Evolutionary conservation across 2,113 vertebrate genomes (phyloP).

Genomic region (Amphiprion ocellaris): DNA sequence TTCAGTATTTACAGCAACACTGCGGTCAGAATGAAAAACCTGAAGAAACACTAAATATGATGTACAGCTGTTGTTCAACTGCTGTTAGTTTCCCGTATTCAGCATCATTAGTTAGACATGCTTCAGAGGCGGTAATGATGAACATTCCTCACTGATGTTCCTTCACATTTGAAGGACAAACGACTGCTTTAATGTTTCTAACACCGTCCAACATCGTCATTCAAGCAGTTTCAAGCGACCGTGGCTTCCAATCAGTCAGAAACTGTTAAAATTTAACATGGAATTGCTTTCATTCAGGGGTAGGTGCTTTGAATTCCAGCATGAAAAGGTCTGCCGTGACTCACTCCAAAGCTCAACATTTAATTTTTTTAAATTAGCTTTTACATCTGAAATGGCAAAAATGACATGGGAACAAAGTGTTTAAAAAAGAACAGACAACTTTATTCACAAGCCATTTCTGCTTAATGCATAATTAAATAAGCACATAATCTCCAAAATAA

Average conservation of each 20-base stretch:
- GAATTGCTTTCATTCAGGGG: constrained; percentile 30
- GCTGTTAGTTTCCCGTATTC: constrained; percentile 8
- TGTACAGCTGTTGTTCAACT: constrained; percentile 35
- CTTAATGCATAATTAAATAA: constrained; percentile 79
- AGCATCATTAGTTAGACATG: constrained; percentile 1
- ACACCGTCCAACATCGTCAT: not conserved
- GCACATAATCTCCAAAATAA: constrained; percentile 54
- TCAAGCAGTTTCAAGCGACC: constrained; percentile 4
- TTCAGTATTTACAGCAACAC: constrained; percentile 59
- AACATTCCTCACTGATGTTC: constrained; percentile 15
- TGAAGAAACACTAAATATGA: constrained; percentile 7
- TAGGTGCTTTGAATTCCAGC: constrained; percentile 36
- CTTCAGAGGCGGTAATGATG: constrained; percentile 10
- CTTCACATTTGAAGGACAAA: constrained; percentile 30
- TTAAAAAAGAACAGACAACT: constrained; percentile 31
- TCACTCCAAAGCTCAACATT: constrained; percentile 35
- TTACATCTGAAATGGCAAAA: constrained; percentile 43
- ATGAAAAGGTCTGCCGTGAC: constrained; percentile 13
- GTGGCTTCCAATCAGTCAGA: constrained; percentile 31
- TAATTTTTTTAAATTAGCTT: constrained; percentile 9
- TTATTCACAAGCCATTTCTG: constrained; percentile 71
- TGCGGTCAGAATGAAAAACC: constrained; percentile 16
- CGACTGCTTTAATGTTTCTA: constrained; percentile 13
- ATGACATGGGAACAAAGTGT: constrained; percentile 56
- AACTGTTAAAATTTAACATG: constrained; percentile 4